phyloP scores from a whole-genome alignment of 92 coral and sea anemone species.

The Heliopora coerulea region DNA sequence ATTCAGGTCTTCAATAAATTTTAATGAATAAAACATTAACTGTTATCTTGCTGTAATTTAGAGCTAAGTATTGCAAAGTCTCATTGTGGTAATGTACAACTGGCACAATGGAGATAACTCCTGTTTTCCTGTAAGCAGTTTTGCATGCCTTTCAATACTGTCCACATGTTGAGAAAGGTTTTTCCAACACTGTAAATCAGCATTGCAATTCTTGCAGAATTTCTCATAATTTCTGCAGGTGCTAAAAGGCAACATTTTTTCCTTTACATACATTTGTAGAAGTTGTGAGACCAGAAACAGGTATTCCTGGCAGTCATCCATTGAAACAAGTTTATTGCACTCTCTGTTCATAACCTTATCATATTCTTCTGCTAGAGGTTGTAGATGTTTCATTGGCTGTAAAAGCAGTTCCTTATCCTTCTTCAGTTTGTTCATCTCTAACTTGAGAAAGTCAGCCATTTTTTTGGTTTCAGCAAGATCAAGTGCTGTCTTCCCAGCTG shows the following conservation, averaged over 20 bases:
- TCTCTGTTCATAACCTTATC: conserved; percentile 37
- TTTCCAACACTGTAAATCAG: conserved; percentile 33
- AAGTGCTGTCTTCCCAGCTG: conserved; percentile 53
- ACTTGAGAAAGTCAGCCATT: conserved; percentile 46
- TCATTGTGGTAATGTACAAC: conserved; percentile 49
- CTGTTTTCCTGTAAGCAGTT: conserved; percentile 19
- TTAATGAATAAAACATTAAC: neutral
- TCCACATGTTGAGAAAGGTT: conserved; percentile 46
- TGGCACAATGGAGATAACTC: conserved; percentile 29
- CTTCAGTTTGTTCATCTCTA: conserved; percentile 12
- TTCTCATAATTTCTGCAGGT: conserved; percentile 3
- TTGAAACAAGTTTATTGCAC: conserved; percentile 38
- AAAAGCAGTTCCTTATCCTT: neutral
- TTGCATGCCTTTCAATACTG: conserved; percentile 55
- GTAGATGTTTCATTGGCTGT: neutral
- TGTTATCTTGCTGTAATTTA: neutral
- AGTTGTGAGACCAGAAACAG: conserved; percentile 63
- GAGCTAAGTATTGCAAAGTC: neutral
- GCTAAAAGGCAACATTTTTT: neutral
- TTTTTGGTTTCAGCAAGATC: conserved; percentile 48
- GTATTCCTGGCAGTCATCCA: conserved; percentile 59
- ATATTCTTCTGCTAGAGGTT: conserved; percentile 41
- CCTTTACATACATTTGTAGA: conserved; percentile 47
- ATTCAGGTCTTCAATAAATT: neutral
- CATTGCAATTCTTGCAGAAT: conserved; percentile 8